Base-by-base conservation (phyloP, 2,888 invertebrate species). In the Auanema sp. region DNA sequence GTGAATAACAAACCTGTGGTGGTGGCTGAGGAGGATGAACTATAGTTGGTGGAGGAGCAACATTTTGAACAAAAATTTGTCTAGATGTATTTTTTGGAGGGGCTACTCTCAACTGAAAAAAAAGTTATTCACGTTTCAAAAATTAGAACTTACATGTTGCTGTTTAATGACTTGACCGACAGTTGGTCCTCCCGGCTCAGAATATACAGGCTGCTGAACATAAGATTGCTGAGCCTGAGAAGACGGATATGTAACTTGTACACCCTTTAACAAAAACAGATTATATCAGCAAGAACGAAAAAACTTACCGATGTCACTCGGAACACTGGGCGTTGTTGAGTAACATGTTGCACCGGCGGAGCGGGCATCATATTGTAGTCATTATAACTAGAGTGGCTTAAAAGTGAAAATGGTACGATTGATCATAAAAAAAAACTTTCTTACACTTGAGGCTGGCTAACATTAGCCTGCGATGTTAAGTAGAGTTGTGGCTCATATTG, bases 401-500 rank as follows among this genome's bases (percentile, higher is more conserved):
- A 18, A 33, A 5, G 8, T 33, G 8, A 33, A 33, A 3, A 33
- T n/a, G n/a, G n/a, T n/a, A n/a, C n/a, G n/a, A n/a, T n/a, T n/a
- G n/a, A 33, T 5, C 8, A 33, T 33, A 8, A 33, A 33, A 3
- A 33, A 33, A 33, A 33, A 33, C 33, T 33, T 5, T 5, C 33
- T 5, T 33, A 33, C 33, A 33, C 33, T 33, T 33, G 33, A 33
- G 33, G 33, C 8, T 33, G 33, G 8, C 33, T 33, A 8, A 33
- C 33, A 33, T 33, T 33, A 33, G 33, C 33, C 47, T 47, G 47
- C 3, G 16, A 18, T 16, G 47, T 47, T 21, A 47, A 18, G 10
- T 47, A 47, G 4, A 47, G 16, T 21, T 47, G 47, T 5, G 47
- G 47, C 47, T 47, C 16, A 21, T 47, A 47, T 47, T 47, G 47